Base-by-base conservation (phyloP, 2,113 vertebrate genomes). In the Platanista minor region DNA sequence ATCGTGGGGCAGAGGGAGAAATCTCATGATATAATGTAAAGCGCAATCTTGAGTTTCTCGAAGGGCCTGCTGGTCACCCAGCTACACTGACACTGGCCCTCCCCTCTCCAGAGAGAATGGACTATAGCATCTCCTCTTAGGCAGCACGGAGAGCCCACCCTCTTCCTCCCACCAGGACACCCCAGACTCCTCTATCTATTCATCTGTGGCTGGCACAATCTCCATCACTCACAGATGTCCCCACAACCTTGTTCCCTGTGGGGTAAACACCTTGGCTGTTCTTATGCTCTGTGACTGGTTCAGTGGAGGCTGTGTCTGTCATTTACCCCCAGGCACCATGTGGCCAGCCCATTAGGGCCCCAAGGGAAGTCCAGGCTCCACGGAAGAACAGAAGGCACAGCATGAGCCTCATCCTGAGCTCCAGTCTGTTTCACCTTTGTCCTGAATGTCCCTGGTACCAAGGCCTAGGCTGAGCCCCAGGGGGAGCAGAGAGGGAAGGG, bases 261-360 rank as follows among this genome's bases (percentile, higher is more conserved):
- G 69, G 29, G 83, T 92, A 94, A 97, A 96, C 62, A 91, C 46
- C 33, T 66, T 21, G 52, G 82, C 57, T 97, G 78, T 95, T 82
- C 93, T 94, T 91, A 96, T n/a, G 39, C 31, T 36, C 67, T 54
- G 43, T 46, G 46, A 80, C 57, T 64, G 91, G 82, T 62, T 92
- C 62, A n/a, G n/a, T 17, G 61, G 89, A 89, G 46, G 33, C 41
- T 36, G 1, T 67, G 85, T 69, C 85, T 88, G 54, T 49, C 62
- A 92, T 0, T 72, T n/a, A 59, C 41, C 46, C 36, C 15, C 27
- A 21, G 85, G 72, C 29, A n/a, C 33, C 46, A 57, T 25, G 49
- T 81, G 74, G 52, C 8, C 18, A 86, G 13, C 49, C 49, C 29
- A 62, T 0, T 21, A 87, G 20, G 25, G 33, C 33, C 49, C 29